Conservation (phyloP, 2,113 vertebrate species). For the Crotalus horridus region DNA sequence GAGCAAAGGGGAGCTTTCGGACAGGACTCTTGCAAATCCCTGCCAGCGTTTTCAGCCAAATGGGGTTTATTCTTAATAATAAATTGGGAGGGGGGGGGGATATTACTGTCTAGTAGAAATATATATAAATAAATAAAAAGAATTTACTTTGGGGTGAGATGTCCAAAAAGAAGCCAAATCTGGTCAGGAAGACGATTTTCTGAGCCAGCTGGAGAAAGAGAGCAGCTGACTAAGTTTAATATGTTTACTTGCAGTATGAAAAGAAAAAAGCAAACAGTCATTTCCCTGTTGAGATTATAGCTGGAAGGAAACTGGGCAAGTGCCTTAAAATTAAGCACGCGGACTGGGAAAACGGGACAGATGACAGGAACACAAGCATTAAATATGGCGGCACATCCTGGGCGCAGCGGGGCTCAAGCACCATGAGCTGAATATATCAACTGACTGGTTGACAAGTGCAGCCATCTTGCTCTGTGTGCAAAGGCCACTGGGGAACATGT, state of each 20-base stretch:
- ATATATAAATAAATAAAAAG: not conserved
- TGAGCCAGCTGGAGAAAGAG: not conserved
- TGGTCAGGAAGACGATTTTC: not conserved
- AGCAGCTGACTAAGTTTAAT: not conserved
- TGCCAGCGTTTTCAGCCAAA: not conserved
- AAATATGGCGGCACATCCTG: not conserved
- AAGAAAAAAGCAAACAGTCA: not conserved
- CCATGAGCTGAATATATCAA: not conserved
- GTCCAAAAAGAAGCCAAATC: not conserved
- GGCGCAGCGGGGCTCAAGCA: rapidly evolving
- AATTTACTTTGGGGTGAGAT: not conserved
- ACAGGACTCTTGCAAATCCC: not conserved
- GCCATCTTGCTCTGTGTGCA: not conserved
- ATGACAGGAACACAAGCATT: not conserved
- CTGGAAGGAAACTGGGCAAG: not conserved
- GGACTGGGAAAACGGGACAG: not conserved
- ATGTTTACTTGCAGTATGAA: not conserved
- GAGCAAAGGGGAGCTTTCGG: not conserved
- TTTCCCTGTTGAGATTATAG: not conserved
- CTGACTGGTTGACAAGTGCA: not conserved
- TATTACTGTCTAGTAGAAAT: not conserved
- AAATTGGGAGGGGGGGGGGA: too few relatives aligned
- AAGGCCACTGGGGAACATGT: not conserved
- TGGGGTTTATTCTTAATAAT: not conserved
- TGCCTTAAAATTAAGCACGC: not conserved